Evolutionary conservation across 2,797 vertebrate species (phyloP).

Genomic region (Pristis pectinata): DNA sequence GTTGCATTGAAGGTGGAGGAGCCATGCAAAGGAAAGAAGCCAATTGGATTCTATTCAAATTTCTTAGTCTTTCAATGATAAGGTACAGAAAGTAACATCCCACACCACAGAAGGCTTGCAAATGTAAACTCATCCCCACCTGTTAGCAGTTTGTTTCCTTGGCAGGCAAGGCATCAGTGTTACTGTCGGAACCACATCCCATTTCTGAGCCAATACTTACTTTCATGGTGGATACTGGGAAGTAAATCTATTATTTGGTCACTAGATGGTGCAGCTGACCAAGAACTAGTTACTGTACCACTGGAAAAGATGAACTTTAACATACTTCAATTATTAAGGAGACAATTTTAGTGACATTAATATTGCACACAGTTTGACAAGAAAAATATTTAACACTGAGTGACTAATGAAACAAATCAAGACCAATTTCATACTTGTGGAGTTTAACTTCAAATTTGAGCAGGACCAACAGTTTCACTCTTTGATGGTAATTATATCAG

Average conservation of each 20-base stretch:
- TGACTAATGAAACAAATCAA: not conserved
- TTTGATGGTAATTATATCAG: not conserved
- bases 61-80: not conserved
- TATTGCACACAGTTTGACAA: not conserved
- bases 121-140: not conserved
- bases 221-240: not conserved
- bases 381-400: not conserved
- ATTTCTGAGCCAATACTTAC: not conserved
- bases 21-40: not conserved
- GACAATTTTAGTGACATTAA: not conserved
- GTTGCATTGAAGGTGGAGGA: not conserved
- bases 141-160: too few relatives aligned
- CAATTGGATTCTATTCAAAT: not conserved
- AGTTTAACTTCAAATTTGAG: not conserved
- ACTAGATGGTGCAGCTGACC: conserved; percentile 10
- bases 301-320: not conserved
- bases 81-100: not conserved
- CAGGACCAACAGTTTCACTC: not conserved
- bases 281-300: not conserved
- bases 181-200: not conserved
- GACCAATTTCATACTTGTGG: too few relatives aligned
- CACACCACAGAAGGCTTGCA: not conserved
- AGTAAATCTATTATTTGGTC: not conserved
- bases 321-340: not conserved
- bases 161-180: not conserved